Percentiles rank a stretch among this genome's conserved stretches.
Conservation (phyloP, 2,113 vertebrate genomes). For the Campylomormyrus tamandua region DNA sequence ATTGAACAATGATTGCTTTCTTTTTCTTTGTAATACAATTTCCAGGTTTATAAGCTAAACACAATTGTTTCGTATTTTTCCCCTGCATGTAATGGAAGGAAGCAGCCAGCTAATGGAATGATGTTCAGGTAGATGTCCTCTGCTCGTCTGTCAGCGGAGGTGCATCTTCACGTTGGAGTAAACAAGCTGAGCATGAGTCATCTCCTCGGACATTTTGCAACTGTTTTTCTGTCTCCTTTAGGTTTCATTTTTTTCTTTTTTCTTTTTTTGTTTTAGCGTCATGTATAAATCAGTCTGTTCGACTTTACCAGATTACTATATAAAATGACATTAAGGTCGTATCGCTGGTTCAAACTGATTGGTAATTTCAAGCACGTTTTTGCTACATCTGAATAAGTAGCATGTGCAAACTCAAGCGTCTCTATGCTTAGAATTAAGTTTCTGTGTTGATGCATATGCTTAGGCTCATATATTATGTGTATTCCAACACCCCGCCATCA, state of each 20-base stretch:
- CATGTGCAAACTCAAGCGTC: not conserved
- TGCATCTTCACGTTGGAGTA: not conserved
- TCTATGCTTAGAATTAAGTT: not conserved
- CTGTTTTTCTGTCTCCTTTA: not conserved
- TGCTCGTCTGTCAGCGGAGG: not conserved
- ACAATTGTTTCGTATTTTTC: slow-evolving; percentile 6
- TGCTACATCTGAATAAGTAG: not conserved
- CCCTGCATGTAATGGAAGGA: not conserved
- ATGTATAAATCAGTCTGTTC: not conserved
- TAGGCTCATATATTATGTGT: not conserved
- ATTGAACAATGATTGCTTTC: not conserved
- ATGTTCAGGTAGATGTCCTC: not conserved
- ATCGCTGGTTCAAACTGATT: not conserved
- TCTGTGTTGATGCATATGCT: not conserved
- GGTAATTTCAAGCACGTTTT: not conserved
- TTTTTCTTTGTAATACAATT: not conserved
- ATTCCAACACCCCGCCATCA: not conserved
- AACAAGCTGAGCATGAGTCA: not conserved
- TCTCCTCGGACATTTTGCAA: not conserved
- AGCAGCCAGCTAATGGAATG: not conserved
- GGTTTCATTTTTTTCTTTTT: not conserved
- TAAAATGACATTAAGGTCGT: not conserved
- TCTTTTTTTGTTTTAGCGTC: not conserved
- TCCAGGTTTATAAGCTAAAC: slow-evolving; percentile 12
- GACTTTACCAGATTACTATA: not conserved